phyloP scores from a whole-genome alignment of 2,888 invertebrate species.

The Branchipolynoe longqiensis region DNA sequence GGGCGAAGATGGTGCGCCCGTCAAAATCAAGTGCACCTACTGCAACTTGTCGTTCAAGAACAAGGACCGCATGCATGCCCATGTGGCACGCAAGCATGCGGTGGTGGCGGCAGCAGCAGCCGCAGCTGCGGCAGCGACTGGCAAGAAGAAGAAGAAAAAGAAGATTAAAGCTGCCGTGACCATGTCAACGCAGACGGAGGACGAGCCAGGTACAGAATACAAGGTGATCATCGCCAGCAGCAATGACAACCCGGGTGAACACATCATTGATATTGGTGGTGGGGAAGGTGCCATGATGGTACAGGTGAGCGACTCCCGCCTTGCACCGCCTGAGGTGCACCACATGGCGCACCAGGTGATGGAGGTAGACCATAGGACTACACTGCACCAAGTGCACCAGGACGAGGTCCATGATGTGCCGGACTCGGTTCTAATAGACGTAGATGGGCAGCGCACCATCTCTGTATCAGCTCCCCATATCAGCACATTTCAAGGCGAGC shows the following conservation, averaged over 20 bases:
- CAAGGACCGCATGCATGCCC: slow-evolving; percentile 28
- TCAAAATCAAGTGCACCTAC: slow-evolving; percentile 22
- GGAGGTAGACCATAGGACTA: not conserved
- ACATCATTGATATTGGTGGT: not conserved
- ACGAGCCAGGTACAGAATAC: not conserved
- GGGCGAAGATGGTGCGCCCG: not conserved
- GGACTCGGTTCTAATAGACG: no score
- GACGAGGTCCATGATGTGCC: not conserved
- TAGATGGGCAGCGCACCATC: not conserved
- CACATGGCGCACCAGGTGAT: not conserved
- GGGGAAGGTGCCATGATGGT: not conserved
- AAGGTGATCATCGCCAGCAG: slow-evolving; percentile 17
- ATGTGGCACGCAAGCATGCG: slow-evolving; percentile 1
- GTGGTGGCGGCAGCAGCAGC: not conserved
- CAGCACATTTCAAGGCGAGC: slow-evolving; percentile 26
- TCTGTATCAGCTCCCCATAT: slow-evolving; percentile 6
- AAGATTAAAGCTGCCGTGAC: not conserved
- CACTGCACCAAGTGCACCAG: not conserved
- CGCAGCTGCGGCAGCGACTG: not conserved
- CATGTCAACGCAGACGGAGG: slow-evolving; percentile 32
- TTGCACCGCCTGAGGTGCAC: not conserved
- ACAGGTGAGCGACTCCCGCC: not conserved
- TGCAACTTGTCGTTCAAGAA: slow-evolving; percentile 38
- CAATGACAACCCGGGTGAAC: not conserved
- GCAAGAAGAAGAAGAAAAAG: slow-evolving; percentile 28